A percentile compares a stretch with the other conserved stretches of the same genome.
These are phyloP conservation scores for Aphelocoma californica DNA, from an alignment of 2,797 vertebrate species.

Conservation along the genomic window DNA sequence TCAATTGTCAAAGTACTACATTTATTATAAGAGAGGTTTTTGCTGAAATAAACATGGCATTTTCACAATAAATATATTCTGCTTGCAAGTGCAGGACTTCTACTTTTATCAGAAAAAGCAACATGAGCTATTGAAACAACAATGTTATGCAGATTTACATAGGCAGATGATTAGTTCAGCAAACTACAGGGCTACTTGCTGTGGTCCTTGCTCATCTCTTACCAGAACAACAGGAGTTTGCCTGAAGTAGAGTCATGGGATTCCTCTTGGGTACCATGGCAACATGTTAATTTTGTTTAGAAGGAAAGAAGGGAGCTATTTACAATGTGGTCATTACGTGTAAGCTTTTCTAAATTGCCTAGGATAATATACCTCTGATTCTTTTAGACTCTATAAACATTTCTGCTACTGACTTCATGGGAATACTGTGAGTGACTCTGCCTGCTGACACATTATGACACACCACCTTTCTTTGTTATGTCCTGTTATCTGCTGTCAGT, in stretches of 20 bases:
- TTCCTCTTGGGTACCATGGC: not conserved
- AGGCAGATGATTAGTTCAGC: not conserved
- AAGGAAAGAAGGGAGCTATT: not conserved
- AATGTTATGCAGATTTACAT: not conserved
- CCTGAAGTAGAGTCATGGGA: not conserved
- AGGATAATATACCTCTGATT: not conserved
- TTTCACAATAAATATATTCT: conserved; percentile 28
- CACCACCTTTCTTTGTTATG: not conserved
- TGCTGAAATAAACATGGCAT: conserved; percentile 2
- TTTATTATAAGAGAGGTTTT: not conserved
- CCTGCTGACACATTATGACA: not conserved
- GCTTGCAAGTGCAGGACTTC: not conserved
- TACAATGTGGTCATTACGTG: not conserved
- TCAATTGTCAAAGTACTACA: not conserved
- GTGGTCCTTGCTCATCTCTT: not conserved
- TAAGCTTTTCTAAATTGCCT: not conserved
- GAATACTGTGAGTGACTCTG: not conserved
- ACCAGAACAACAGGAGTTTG: not conserved
- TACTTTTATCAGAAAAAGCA: not conserved
- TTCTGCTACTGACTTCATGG: not conserved
- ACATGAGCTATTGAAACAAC: not conserved
- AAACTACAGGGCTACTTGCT: not conserved
- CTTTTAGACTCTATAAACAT: not conserved
- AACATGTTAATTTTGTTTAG: conserved; percentile 24
- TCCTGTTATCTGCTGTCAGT: not conserved